Evolutionary conservation across 2,113 vertebrate species (phyloP), one percentile per base, ranked within the genome.

Genomic region (Corapipo altera): DNA sequence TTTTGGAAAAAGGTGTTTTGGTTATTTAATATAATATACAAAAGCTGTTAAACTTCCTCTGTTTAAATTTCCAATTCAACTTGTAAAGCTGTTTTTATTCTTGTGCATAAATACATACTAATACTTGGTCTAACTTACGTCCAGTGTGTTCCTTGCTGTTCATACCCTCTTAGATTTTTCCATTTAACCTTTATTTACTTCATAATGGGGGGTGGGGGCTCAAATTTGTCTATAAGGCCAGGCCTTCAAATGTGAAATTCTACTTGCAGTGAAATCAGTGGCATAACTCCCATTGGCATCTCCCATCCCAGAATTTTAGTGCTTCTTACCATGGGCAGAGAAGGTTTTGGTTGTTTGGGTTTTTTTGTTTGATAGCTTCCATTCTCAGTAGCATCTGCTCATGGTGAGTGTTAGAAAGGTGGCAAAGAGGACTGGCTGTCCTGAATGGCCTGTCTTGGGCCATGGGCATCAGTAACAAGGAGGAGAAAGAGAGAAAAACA

Each of bases 11-110:
- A 97, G 97, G 97, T 98, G 98, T 98, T 98, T 98, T 98, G 97
- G 98, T 98, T 98, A 98, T 98, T 98, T 98, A 98, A 98, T 98
- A 98, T 98, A 98, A 98, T 98, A 98, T 97, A 96, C 97, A 97
- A 97, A 97, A 97, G 92, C 97, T 98, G 98, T 98, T 98, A 98
- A 98, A 98, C 97, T 98, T 97, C 94, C 93, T 98, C 96, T 96
- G 98, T 98, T 98, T 98, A 97, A 97, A 98, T 98, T 98, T 98
- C 95, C 96, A 97, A 96, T 98, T 98, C 94, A 96, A 98, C 98
- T 98, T 98, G 98, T 98, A 98, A 98, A 98, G 97, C 97, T 97
- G 97, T 98, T 98, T 98, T 98, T 98, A 98, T 97, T 96, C 96
- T 98, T 98, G 98, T 98, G 97, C 97, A 98, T 98, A 98, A 98